Conservation (phyloP, 1,140 invertebrate species). For the Hylaeus anthracinus region DNA sequence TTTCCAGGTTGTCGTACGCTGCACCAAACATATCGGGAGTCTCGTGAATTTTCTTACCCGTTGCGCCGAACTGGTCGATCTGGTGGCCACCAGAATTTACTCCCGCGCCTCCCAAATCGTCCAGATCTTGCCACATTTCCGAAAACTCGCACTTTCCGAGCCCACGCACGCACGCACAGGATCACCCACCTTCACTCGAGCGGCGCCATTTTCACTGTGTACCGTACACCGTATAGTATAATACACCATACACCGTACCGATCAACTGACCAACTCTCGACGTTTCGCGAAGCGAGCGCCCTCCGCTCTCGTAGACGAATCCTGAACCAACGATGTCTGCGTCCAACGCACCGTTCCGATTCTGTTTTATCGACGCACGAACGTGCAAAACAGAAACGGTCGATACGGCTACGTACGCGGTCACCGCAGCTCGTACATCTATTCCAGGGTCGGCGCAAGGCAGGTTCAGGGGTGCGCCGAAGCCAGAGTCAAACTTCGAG, state of each 20-base stretch:
- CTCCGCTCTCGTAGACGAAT: neutral
- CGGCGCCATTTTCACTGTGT: conserved; percentile 76
- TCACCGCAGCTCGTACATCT: too few species aligned
- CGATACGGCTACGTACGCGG: too few species aligned
- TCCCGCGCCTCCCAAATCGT: conserved; percentile 71
- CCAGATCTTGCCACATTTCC: conserved; percentile 79
- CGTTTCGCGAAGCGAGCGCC: conserved; percentile 18
- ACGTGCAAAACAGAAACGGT: too few species aligned
- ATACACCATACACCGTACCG: too few species aligned
- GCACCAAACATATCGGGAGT: neutral
- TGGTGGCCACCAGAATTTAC: conserved; percentile 75
- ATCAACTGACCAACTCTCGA: neutral
- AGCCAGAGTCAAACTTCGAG: too few species aligned
- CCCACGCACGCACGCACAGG: conserved; percentile 69
- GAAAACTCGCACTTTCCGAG: conserved; percentile 65
- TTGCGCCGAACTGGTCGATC: conserved; percentile 75
- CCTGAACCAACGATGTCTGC: conserved; percentile 1
- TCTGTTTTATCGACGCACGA: neutral
- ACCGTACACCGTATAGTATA: neutral
- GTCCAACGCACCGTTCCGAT: neutral
- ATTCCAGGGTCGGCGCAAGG: too few species aligned
- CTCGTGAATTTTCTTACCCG: conserved; percentile 66
- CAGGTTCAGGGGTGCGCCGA: too few species aligned
- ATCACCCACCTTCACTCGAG: conserved; percentile 72
- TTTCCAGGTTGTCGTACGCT: conserved; percentile 8